phyloP scores from a whole-genome alignment of 1,140 invertebrate genomes.

The Delia radicum region DNA sequence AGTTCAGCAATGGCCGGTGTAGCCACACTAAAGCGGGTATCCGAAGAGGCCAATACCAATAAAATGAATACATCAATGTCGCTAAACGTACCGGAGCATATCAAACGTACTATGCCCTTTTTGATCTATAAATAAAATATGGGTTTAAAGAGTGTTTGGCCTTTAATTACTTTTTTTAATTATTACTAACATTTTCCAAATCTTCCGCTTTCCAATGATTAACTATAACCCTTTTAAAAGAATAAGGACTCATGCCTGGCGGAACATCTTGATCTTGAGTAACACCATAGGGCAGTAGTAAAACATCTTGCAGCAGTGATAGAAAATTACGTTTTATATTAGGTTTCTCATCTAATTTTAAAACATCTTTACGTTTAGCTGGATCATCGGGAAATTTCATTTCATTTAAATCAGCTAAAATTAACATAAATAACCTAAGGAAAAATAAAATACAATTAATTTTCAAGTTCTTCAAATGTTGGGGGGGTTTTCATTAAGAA shows the following conservation, averaged over 20 bases:
- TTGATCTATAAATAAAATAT: conserved; percentile 62
- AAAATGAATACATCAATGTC: conserved; percentile 75
- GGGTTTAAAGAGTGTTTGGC: neutral
- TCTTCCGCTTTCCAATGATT: conserved; percentile 76
- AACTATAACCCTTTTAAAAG: conserved; percentile 77
- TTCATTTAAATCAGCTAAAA: conserved; percentile 77
- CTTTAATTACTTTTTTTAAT: neutral
- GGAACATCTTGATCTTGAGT: conserved; percentile 61
- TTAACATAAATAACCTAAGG: conserved; percentile 71
- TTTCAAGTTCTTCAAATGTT: neutral
- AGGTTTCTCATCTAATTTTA: conserved; percentile 61
- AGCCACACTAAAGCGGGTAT: conserved; percentile 67
- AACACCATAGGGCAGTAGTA: conserved; percentile 72
- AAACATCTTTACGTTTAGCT: conserved; percentile 63
- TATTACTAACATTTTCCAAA: conserved; percentile 73
- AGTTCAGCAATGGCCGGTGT: conserved; percentile 52
- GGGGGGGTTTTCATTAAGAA: too few relatives aligned
- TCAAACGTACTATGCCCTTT: conserved; percentile 79
- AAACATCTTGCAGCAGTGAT: conserved; percentile 77
- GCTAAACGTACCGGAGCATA: conserved; percentile 73
- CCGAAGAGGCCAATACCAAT: conserved; percentile 80
- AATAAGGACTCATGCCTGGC: conserved; percentile 75
- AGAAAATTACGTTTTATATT: conserved; percentile 64
- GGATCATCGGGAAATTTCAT: conserved; percentile 68
- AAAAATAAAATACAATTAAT: neutral